Evolutionary conservation across 2,113 vertebrate genomes (phyloP).

Genomic region (Corvus moneduloides): DNA sequence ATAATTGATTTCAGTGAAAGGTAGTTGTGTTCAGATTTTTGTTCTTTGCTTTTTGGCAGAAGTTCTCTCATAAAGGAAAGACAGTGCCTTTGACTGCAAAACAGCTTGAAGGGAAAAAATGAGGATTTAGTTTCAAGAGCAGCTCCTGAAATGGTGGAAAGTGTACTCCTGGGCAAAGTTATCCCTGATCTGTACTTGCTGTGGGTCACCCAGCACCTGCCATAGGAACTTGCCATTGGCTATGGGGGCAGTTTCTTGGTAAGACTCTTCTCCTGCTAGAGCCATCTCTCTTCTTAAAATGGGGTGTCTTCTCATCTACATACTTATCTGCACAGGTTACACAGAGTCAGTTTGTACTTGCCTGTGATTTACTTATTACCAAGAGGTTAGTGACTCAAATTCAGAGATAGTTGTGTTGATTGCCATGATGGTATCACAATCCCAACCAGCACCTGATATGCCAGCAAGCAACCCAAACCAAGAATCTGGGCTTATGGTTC

Average conservation of each 20-base stretch:
- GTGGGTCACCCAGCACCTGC: background rate
- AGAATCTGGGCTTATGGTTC: background rate
- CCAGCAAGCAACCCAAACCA: background rate
- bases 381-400: background rate
- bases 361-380: background rate
- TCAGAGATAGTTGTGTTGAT: background rate
- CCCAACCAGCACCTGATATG: rapidly evolving
- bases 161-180: background rate
- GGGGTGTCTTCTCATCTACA: background rate
- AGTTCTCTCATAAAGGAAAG: background rate
- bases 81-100: background rate
- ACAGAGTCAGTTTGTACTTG: background rate
- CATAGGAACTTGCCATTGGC: background rate
- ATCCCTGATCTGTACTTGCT: background rate
- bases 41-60: background rate
- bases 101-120: background rate
- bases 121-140: background rate
- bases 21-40: background rate
- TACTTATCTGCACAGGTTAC: background rate
- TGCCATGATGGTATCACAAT: background rate
- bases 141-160: background rate
- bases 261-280: background rate
- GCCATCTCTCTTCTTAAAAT: background rate
- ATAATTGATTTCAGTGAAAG: background rate
- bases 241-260: background rate